Evolutionary conservation across 64 coral and sea anemone genomes (phyloP), one percentile per base, ranked within the genome.

Genomic region (Pachyseris speciosa): DNA sequence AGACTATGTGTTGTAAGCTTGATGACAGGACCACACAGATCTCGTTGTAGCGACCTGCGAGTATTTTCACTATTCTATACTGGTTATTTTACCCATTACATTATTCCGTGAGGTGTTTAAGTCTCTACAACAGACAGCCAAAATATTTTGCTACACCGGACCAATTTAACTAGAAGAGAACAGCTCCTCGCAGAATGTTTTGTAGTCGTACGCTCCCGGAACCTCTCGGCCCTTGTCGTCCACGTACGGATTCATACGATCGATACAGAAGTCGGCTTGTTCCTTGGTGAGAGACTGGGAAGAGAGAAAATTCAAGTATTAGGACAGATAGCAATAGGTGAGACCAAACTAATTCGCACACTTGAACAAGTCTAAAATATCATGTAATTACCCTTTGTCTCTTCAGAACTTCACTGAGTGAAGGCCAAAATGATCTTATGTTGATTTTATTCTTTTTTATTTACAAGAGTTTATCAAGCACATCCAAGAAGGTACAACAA

Each of bases 171-270:
- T 81, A 61, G 77, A 81, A 25, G 91, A 87, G 88, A 99, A 99
- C 26, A 99, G 64, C n/a, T 83, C 64, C 49, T 84, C 68, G 47
- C 97, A 99, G 97, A 99, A 99, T 13, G 94, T 87, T 84, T 99
- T 99, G 90, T 99, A 99, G 73, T 99, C 91, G 87, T 99, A 99
- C 29, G 97, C 97, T 40, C 94, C 94, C 75, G 97, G 97, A 15
- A 99, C 68, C 66, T 99, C 90, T 41, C 97, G 93, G 80, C 97
- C 97, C 33, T 95, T 92, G 51, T 90, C 90, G 60, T 99, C 97
- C 4, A 95, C 90, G 20, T 95, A 99, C 33, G 97, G 97, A 41
- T 90, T 91, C 97, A 99, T 99, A 5, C 86, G 90, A 22, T 95
- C 93, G 58, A 99, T 90, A 44, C 97, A 95, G 72, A 90, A 99